Conservation (phyloP, 2,797 vertebrate genomes). For the Esox lucius region DNA sequence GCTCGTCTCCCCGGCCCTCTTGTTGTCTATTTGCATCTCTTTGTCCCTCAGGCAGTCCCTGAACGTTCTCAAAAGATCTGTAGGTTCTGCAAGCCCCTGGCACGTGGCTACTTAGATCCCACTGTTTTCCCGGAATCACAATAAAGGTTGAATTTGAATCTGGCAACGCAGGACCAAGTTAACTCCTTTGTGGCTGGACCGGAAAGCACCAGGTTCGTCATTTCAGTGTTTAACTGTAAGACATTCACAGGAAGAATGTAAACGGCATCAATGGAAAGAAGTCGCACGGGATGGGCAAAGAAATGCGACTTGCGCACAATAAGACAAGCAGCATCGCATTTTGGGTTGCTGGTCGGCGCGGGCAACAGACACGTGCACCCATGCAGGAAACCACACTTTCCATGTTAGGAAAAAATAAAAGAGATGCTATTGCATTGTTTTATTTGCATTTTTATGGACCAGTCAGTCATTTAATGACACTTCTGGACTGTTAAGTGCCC, state of each 20-base stretch:
- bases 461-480: constrained; percentile 42
- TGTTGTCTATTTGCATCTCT: background rate
- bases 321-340: constrained; percentile 15
- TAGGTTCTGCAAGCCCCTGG: constrained; percentile 24
- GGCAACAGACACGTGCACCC: background rate
- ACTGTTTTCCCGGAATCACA: constrained; percentile 43
- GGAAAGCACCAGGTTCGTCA: constrained; percentile 17
- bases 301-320: constrained; percentile 10
- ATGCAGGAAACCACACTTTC: constrained; percentile 30
- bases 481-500: constrained; percentile 32
- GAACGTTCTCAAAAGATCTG: constrained; percentile 31
- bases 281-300: constrained; percentile 5
- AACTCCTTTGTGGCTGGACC: constrained; percentile 30
- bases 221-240: constrained; percentile 1
- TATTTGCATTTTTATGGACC: constrained; percentile 24
- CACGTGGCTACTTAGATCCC: constrained; percentile 25
- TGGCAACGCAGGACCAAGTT: constrained; percentile 24
- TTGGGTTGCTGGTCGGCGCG: constrained; percentile 33
- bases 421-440: constrained; percentile 23
- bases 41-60: background rate
- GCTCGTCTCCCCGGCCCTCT: constrained; percentile 28
- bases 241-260: constrained; percentile 4
- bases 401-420: constrained; percentile 1
- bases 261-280: background rate
- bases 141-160: constrained; percentile 27